Base-by-base conservation (phyloP, 2,113 vertebrate genomes). In the Psittacara wagleri region DNA sequence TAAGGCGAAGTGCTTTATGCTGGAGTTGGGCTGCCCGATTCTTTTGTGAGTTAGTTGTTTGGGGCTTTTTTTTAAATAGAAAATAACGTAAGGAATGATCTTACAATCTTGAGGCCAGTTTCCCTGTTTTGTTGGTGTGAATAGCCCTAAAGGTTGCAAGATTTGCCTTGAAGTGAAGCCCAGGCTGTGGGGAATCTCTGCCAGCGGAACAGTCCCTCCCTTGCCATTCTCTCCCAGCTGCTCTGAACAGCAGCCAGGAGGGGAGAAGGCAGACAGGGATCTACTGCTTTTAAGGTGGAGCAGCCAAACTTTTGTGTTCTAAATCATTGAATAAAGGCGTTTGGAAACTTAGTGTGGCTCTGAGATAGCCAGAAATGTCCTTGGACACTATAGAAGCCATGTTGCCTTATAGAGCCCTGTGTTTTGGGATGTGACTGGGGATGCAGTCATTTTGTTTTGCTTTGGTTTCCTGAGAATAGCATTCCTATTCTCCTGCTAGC, bases 361-460 rank as follows among this genome's bases (percentile, higher is more conserved):
- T 6, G 46, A 28, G 22, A 14, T 8, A 17, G n/a, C 15, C 35
- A 12, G 70, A 35, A 85, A 46, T 22, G 23, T 80, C 49, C 54
- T 48, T 0, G 5, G 68, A 35, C 10, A 24, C 29, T 49, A 1
- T 2, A 17, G 46, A 51, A 67, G 33, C 54, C 29, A 13, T 6
- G 0, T 3, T 7, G 11, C 6, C 12, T 25, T 8, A 11, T 0
- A 19, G 31, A 29, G 4, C 9, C 19, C 31, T 3, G 1, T 7
- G 2, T 13, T 41, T 49, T 24, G 61, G 33, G 46, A 33, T 6
- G 0, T 1, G 35, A 6, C 2, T 29, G 35, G 18, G 14, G 20
- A 43, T 33, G 16, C 3, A 9, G 29, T 41, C 19, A 11, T 3
- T 16, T 4, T 4, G 57, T 11, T 79, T 69, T 35, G 1, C 15